phyloP scores from a whole-genome alignment of 2,113 vertebrate species.

The Herpailurus yagouaroundi region DNA sequence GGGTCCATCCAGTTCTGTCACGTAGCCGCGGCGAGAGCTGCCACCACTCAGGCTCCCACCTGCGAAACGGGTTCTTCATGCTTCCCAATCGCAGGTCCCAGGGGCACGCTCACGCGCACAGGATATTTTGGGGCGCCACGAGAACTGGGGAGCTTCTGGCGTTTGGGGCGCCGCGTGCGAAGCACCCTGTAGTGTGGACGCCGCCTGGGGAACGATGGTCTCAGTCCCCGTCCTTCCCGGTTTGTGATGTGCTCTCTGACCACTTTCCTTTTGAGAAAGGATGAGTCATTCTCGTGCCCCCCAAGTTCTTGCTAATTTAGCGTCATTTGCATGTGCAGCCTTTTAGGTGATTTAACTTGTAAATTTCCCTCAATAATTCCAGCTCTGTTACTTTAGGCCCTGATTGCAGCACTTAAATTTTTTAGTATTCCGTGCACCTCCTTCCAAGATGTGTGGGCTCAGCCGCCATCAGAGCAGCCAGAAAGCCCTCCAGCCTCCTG shows the following conservation, averaged over 20 bases:
- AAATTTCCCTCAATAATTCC: conserved; percentile 71
- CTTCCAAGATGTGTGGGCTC: neutral
- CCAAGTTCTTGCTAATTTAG: neutral
- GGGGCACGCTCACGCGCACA: rapidly evolving
- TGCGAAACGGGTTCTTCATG: neutral
- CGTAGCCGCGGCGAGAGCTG: neutral
- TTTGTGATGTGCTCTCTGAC: neutral
- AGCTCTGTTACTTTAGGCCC: conserved; percentile 8
- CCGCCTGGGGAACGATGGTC: rapidly evolving
- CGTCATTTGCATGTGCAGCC: conserved; percentile 25
- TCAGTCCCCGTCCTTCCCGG: neutral
- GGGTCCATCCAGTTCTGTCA: no score
- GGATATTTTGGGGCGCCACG: neutral
- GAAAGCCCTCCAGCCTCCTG: neutral
- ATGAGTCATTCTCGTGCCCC: neutral
- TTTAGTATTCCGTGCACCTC: conserved; percentile 34
- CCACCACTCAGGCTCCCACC: neutral
- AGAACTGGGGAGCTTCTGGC: neutral
- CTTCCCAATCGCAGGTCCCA: neutral
- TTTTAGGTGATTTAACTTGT: conserved; percentile 75
- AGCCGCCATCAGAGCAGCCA: neutral
- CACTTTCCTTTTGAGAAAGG: neutral
- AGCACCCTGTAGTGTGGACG: rapidly evolving
- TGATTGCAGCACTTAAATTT: conserved; percentile 68
- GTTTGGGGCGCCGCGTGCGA: neutral